These are phyloP conservation scores for Stratiolaelaps scimitus DNA, from an alignment of 1,140 invertebrate genomes.

Conservation along the genomic window DNA sequence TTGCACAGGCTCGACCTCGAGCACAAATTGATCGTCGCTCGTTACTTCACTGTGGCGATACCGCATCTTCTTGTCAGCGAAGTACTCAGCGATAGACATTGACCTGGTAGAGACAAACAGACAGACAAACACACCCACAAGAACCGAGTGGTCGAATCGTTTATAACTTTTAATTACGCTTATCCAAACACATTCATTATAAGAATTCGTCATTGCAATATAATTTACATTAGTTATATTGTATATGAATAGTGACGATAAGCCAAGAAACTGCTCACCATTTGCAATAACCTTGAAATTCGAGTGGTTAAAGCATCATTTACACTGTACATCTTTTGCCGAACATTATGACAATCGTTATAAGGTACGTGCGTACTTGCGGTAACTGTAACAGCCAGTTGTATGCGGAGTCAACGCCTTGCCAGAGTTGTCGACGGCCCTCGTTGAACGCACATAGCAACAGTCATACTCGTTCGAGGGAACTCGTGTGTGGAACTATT, in stretches of 20 bases:
- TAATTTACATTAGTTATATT: neutral
- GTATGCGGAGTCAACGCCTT: neutral
- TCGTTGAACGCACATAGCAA: neutral
- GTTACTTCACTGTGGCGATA: slow-evolving; percentile 51
- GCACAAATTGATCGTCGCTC: slow-evolving; percentile 69
- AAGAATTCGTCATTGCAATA: neutral
- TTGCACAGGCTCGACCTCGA: slow-evolving; percentile 97
- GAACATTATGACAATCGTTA: too few species aligned
- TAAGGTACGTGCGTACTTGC: too few species aligned
- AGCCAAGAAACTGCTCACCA: too few species aligned
- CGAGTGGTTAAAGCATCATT: too few species aligned
- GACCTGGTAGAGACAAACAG: slow-evolving; percentile 3
- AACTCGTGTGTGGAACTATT: neutral
- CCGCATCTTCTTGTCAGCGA: neutral
- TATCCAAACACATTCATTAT: neutral
- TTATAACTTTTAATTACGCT: neutral
- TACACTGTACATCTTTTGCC: too few species aligned
- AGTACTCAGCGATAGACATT: neutral
- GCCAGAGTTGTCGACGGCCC: neutral
- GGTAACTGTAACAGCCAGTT: neutral
- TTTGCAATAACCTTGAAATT: too few species aligned
- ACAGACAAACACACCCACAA: too few species aligned
- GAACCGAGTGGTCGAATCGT: too few species aligned
- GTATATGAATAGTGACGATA: neutral
- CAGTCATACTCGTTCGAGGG: neutral